Conservation (phyloP, 2,888 invertebrate species). For the Nowickia ferox region DNA sequence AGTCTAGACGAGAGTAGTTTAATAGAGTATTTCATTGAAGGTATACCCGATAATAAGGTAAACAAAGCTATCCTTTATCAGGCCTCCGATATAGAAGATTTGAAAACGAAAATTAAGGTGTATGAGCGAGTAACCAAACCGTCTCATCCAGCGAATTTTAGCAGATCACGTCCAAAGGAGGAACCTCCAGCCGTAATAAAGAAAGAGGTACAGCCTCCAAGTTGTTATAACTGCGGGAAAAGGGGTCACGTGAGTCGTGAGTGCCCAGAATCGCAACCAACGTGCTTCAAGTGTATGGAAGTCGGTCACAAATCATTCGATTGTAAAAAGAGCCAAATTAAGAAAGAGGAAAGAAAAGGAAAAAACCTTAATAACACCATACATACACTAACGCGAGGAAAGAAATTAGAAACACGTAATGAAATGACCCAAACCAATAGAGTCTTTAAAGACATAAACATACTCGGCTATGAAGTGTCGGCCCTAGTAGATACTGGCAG, state of each 20-base stretch:
- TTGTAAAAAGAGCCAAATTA: neutral
- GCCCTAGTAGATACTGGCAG: slow-evolving; percentile 24
- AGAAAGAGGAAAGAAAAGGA: neutral
- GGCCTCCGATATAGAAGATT: slow-evolving; percentile 23
- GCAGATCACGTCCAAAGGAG: neutral
- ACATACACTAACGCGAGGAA: neutral
- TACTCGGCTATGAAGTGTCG: neutral
- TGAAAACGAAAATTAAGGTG: slow-evolving; percentile 33
- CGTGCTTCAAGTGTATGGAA: slow-evolving; percentile 15
- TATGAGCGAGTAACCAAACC: slow-evolving; percentile 43
- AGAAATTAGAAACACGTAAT: neutral
- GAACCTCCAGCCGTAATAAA: neutral
- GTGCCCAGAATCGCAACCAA: neutral
- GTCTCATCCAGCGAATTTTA: neutral
- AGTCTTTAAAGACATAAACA: slow-evolving; percentile 16
- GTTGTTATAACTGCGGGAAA: neutral
- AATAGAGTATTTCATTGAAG: slow-evolving; percentile 64
- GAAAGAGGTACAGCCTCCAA: neutral
- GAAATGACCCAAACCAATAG: neutral
- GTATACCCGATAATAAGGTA: slow-evolving; percentile 44
- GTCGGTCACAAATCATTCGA: slow-evolving; percentile 22
- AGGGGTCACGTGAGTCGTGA: neutral
- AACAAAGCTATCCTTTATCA: slow-evolving; percentile 49
- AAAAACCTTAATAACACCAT: neutral
- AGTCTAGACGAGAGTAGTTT: neutral